phyloP scores from a whole-genome alignment of 2,113 vertebrate species.

The Epinephelus moara region DNA sequence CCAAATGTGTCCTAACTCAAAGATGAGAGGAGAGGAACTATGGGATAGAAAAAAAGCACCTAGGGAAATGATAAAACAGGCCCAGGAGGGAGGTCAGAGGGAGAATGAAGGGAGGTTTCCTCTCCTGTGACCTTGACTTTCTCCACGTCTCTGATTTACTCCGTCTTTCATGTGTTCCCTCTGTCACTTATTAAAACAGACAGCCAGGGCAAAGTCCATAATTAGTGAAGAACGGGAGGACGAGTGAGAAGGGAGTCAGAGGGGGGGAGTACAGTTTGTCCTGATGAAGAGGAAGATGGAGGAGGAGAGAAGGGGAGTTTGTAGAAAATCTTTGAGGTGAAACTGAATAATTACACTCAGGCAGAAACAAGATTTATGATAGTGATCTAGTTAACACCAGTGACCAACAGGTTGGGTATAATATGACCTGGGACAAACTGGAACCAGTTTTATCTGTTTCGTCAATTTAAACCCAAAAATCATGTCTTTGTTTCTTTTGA shows the following conservation, averaged over 20 bases:
- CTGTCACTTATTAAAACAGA: slow-evolving; percentile 24
- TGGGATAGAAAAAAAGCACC: not conserved
- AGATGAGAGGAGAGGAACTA: not conserved
- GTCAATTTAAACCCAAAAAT: too few relatives aligned
- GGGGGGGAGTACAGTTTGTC: not conserved
- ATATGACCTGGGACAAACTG: too few relatives aligned
- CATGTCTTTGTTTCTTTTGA: too few relatives aligned
- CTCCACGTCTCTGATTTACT: slow-evolving; percentile 25
- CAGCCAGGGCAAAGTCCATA: slow-evolving; percentile 33
- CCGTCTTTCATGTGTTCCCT: slow-evolving; percentile 20
- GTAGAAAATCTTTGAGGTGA: not conserved
- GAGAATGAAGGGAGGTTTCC: slow-evolving; percentile 52
- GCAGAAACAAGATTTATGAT: not conserved
- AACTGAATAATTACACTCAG: not conserved
- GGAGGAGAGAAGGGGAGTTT: not conserved
- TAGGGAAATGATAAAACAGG: not conserved
- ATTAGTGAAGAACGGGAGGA: slow-evolving; percentile 33
- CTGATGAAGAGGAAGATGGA: slow-evolving; percentile 7
- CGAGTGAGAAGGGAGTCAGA: slow-evolving; percentile 19
- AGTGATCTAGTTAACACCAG: not conserved
- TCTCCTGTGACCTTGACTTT: slow-evolving; percentile 61
- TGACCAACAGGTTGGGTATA: not conserved
- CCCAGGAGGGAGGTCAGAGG: slow-evolving; percentile 23
- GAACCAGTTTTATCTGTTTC: too few relatives aligned
- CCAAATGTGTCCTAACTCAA: not conserved